phyloP scores from a whole-genome alignment of 2,113 vertebrate genomes.

The Benitochromis conjunctus region DNA sequence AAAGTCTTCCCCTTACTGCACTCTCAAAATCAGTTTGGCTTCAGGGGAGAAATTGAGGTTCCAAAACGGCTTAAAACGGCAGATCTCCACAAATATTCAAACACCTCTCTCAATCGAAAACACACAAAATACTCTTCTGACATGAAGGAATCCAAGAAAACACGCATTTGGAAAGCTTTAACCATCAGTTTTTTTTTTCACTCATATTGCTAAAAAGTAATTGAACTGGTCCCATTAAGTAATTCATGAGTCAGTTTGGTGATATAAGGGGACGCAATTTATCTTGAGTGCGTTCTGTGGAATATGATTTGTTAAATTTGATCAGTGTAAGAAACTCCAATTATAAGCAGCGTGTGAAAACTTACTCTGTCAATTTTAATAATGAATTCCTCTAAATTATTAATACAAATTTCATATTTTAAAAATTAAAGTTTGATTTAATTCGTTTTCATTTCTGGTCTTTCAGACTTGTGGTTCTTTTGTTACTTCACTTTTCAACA shows the following conservation, averaged over 20 bases:
- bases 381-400: conserved; percentile 11
- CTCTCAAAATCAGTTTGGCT: not conserved
- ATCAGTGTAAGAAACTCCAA: not conserved
- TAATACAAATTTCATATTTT: conserved; percentile 20
- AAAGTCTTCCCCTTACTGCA: not conserved
- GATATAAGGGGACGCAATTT: not conserved
- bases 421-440: conserved; percentile 3
- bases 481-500: not conserved
- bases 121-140: not conserved
- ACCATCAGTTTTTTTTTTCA: not conserved
- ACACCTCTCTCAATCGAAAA: not conserved
- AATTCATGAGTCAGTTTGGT: not conserved
- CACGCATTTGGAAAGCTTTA: not conserved
- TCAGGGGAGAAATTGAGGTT: not conserved
- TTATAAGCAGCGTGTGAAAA: conserved; percentile 6
- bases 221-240: not conserved
- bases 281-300: not conserved
- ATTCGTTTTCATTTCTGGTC: conserved; percentile 28
- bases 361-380: conserved; percentile 13
- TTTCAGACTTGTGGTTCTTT: not conserved
- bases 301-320: not conserved
- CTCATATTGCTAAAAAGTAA: not conserved
- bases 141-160: not conserved
- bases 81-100: not conserved
- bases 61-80: not conserved